Conservation (phyloP, 2,888 invertebrate genomes). For the Tribolium freemani region DNA sequence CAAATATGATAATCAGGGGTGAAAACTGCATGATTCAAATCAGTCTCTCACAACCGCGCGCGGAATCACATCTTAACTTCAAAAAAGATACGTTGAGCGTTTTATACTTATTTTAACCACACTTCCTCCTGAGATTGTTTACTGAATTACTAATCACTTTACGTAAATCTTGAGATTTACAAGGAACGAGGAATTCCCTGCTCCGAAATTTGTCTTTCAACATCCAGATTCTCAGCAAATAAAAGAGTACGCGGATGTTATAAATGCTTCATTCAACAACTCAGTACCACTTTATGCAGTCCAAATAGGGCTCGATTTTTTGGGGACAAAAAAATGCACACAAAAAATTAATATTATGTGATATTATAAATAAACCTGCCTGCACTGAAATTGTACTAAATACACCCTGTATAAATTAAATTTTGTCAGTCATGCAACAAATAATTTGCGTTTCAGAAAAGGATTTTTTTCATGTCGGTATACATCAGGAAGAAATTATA, state of each 20-base stretch:
- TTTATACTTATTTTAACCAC: constrained; percentile 4
- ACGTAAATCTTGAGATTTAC: not conserved
- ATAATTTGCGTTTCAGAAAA: too few species aligned
- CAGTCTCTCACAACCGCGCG: not conserved
- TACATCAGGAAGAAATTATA: too few species aligned
- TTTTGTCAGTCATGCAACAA: too few species aligned
- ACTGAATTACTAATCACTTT: constrained; percentile 5
- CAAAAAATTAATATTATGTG: too few species aligned
- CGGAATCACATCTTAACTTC: not conserved
- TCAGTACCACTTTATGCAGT: too few species aligned
- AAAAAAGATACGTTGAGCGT: not conserved
- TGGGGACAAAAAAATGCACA: too few species aligned
- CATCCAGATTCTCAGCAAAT: not conserved
- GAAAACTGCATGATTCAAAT: not conserved
- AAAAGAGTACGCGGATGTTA: not conserved
- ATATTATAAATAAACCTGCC: too few species aligned
- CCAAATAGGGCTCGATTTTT: too few species aligned
- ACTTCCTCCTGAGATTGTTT: constrained; percentile 10
- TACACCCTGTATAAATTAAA: too few species aligned
- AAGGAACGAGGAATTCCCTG: constrained; percentile 3
- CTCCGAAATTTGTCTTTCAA: not conserved
- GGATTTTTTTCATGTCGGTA: too few species aligned
- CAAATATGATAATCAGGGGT: not conserved
- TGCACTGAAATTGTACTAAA: too few species aligned
- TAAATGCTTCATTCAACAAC: too few species aligned